Conservation (phyloP, 92 coral and sea anemone species). For the Porites rus region DNA sequence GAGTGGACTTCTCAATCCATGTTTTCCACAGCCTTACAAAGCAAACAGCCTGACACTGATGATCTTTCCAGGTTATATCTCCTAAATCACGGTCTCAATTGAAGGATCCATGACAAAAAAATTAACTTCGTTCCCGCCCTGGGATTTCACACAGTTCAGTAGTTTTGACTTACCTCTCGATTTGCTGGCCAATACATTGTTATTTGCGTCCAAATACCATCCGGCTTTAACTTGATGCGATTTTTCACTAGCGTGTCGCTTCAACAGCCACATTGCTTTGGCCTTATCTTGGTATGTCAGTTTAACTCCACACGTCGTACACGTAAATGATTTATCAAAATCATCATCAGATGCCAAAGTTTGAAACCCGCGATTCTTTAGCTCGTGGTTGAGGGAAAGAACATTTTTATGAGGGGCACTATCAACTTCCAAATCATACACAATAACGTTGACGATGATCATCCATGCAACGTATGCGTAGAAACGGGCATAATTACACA, state of each 20-base stretch:
- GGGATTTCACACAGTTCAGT: too few relatives aligned
- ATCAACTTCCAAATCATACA: not conserved
- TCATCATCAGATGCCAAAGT: not conserved
- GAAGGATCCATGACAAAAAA: not conserved
- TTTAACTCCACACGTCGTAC: not conserved
- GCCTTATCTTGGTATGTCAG: not conserved
- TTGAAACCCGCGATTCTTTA: not conserved
- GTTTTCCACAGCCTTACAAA: not conserved
- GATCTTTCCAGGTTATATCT: not conserved
- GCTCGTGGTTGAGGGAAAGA: not conserved
- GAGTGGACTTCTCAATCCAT: not conserved
- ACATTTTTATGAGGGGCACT: too few relatives aligned
- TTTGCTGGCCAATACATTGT: not conserved
- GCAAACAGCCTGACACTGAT: not conserved
- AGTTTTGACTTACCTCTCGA: too few relatives aligned
- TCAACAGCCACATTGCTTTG: not conserved
- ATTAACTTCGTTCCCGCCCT: too few relatives aligned
- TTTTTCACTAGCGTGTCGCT: too few relatives aligned
- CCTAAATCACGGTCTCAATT: not conserved
- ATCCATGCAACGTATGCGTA: not conserved
- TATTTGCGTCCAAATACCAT: not conserved
- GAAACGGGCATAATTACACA: slow-evolving; percentile 1
- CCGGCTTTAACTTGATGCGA: too few relatives aligned
- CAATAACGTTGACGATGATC: slow-evolving; percentile 7
- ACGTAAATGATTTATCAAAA: not conserved